Evolutionary conservation across 2,113 vertebrate genomes (phyloP), one percentile per base, ranked within the genome.

Genomic region (Lonchura striata): DNA sequence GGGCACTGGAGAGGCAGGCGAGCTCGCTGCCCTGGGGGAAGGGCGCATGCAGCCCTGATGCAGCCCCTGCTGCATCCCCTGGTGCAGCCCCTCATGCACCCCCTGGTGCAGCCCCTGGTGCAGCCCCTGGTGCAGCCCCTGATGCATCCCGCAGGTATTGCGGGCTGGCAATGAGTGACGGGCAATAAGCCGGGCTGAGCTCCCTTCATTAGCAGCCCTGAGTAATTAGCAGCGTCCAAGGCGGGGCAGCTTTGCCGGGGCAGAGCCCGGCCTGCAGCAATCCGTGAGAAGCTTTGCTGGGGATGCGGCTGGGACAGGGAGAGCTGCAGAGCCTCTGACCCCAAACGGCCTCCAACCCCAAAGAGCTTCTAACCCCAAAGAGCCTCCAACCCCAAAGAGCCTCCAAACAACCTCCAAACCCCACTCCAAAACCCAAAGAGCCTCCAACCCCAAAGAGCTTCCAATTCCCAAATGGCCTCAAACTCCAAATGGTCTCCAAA

Each of bases 171-270:
- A 80, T n/a, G 75, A 96, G 42, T 86, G 88, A 95, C 93, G 33
- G 59, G 79, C 96, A 97, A 80, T 96, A 94, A 95, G 88, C 94
- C 95, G 92, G 96, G 64, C 20, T 97, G 95, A 97, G 52, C 82
- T 17, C 86, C 5, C 84, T 41, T 97, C 96, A 98, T 98, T 97
- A 97, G 90, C 91, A 71, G 33, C 84, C 82, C 25, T 98, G 97
- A 98, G 97, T 97, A 97, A 98, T 95, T 94, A 68, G 86, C 82
- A 76, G 96, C 92, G 74, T 91, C 83, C 82, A 74, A 97, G 98
- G 98, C 49, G 97, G 82, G 97, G 98, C 95, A 44, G 25, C 42
- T 77, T 96, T 97, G 94, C 96, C 93, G 92, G 96, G 87, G 88
- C 95, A 46, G 78, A 87, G 94, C 95, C 93, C 90, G 81, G 57